phyloP scores from a whole-genome alignment of 2,797 vertebrate genomes.

The Hydrophis major region DNA sequence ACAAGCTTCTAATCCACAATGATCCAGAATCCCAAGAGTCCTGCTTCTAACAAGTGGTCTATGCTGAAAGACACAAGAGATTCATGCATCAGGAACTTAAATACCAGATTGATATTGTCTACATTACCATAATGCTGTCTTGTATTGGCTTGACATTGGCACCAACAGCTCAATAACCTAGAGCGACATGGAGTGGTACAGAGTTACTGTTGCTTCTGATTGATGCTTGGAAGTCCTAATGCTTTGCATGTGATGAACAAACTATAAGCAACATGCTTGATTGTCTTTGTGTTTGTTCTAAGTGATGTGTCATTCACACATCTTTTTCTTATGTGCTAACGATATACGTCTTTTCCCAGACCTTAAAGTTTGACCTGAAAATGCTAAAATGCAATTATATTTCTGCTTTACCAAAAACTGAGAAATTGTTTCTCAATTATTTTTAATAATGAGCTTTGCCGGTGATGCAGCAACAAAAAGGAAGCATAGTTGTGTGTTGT shows the following conservation, averaged over 20 bases:
- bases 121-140: background rate
- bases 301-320: slow-evolving; percentile 9
- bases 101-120: slow-evolving; percentile 15
- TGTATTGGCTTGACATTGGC: background rate
- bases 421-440: background rate
- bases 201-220: slow-evolving; percentile 19
- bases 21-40: slow-evolving; percentile 88
- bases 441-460: background rate
- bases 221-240: background rate
- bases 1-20: slow-evolving; percentile 82
- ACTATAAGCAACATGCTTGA: background rate
- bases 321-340: background rate
- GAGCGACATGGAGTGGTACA: background rate
- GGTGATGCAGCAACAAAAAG: background rate
- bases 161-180: background rate
- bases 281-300: slow-evolving; percentile 3
- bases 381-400: background rate
- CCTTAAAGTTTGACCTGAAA: slow-evolving; percentile 13
- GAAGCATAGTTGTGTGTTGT: slow-evolving; percentile 16
- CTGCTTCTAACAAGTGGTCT: slow-evolving; percentile 79
- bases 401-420: slow-evolving; percentile 9
- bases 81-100: background rate
- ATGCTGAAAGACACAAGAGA: slow-evolving; percentile 10
- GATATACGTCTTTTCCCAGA: background rate
- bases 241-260: background rate